A percentile compares a stretch with the other conserved stretches of the same genome.
phyloP scores from a whole-genome alignment of 2,797 vertebrate genomes.

The Tympanoctomys barrerae region DNA sequence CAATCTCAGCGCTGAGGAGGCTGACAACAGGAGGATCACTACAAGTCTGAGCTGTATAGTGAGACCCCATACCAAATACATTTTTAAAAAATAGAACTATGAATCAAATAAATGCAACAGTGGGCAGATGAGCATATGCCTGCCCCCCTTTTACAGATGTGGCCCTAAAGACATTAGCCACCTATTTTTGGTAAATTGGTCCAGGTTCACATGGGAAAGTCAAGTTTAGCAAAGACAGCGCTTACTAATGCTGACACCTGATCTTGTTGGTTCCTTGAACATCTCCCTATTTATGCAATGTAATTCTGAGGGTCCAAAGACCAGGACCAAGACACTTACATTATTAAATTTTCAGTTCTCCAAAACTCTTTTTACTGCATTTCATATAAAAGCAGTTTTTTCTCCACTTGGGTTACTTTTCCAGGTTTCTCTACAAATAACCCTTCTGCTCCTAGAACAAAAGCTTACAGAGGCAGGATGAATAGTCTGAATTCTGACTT shows the following conservation, averaged over 20 bases:
- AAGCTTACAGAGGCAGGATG: slow-evolving; percentile 17
- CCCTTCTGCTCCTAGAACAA: slow-evolving; percentile 47
- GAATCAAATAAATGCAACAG: background rate
- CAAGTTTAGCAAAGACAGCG: background rate
- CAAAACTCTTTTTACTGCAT: background rate
- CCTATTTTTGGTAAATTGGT: background rate
- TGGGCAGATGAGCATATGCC: background rate
- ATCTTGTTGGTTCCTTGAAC: background rate
- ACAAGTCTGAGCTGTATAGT: too few relatives aligned
- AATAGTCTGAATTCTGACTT: slow-evolving; percentile 37
- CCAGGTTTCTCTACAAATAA: slow-evolving; percentile 65
- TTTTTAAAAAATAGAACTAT: background rate
- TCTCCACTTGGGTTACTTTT: slow-evolving; percentile 18
- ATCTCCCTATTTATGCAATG: background rate
- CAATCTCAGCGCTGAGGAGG: too few relatives aligned
- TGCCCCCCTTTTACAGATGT: background rate
- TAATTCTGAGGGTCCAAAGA: background rate
- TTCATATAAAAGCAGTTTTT: slow-evolving; percentile 2
- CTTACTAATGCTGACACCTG: background rate
- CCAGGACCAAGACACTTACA: background rate
- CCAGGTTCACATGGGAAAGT: background rate
- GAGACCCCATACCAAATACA: too few relatives aligned
- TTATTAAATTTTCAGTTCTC: background rate
- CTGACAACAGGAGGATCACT: too few relatives aligned
- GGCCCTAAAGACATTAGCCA: background rate